phyloP scores from a whole-genome alignment of 2,888 invertebrate genomes.

The Lacanobia oleracea region DNA sequence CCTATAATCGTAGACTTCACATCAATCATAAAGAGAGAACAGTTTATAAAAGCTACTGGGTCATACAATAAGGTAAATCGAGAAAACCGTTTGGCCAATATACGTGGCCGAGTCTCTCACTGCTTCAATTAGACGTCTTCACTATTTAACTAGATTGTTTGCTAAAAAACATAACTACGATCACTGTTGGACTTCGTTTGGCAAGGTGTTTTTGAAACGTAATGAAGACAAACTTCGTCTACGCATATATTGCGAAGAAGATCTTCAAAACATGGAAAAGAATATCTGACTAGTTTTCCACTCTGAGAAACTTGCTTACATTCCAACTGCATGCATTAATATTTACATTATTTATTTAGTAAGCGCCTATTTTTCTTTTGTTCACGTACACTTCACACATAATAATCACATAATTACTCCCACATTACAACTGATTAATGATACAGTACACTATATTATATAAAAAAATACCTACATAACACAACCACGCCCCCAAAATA shows the following conservation, averaged over 20 bases:
- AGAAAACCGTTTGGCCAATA: conserved; percentile 13
- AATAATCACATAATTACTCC: neutral
- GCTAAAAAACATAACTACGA: conserved; percentile 23
- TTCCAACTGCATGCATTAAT: no score
- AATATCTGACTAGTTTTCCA: no score
- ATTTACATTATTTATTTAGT: no score
- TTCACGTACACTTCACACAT: neutral
- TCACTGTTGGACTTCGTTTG: conserved; percentile 32
- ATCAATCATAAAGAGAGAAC: conserved; percentile 20
- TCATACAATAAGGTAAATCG: conserved; percentile 16
- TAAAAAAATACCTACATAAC: neutral
- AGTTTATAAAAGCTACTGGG: conserved; percentile 6
- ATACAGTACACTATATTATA: neutral
- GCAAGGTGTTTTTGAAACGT: conserved; percentile 9
- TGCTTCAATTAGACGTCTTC: no score
- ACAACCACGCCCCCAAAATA: no score
- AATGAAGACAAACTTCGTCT: neutral
- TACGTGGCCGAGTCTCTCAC: conserved; percentile 32
- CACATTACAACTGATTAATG: neutral
- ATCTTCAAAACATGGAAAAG: no score
- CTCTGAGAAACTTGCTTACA: no score
- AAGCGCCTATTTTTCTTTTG: no score
- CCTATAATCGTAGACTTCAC: conserved; percentile 31
- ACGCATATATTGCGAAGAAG: no score
- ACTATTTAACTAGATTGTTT: conserved; percentile 20